These are phyloP conservation scores for Leptura quadrifasciata DNA, from an alignment of 2,888 invertebrate species.

Conservation along the genomic window DNA sequence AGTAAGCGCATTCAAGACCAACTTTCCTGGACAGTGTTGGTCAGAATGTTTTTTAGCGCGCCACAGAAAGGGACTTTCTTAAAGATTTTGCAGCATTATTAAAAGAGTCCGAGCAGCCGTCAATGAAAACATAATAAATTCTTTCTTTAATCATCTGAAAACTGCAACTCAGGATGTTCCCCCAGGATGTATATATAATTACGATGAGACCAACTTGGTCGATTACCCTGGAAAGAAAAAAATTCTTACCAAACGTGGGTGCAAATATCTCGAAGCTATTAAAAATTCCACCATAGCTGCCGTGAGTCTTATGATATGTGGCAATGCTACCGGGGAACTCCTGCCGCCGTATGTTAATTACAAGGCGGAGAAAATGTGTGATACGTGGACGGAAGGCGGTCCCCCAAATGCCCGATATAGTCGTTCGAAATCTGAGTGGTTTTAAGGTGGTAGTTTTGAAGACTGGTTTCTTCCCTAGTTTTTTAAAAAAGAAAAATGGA, in stretches of 20 bases:
- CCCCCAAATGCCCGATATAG: slow-evolving; percentile 57
- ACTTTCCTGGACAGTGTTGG: slow-evolving; percentile 41
- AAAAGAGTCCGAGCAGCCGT: slow-evolving; percentile 33
- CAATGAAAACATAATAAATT: slow-evolving; percentile 29
- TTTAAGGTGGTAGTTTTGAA: slow-evolving; percentile 56
- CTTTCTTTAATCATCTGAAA: slow-evolving; percentile 33
- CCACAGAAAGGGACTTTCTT: slow-evolving; percentile 27
- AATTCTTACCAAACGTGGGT: slow-evolving; percentile 47
- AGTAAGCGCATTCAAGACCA: slow-evolving; percentile 35
- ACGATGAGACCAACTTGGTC: slow-evolving; percentile 61
- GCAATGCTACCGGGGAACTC: slow-evolving; percentile 59
- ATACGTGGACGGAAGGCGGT: slow-evolving; percentile 60
- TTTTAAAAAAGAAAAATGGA: slow-evolving; percentile 45
- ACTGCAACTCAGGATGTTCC: slow-evolving; percentile 14
- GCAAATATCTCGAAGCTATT: slow-evolving; percentile 61
- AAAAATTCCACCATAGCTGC: slow-evolving; percentile 60
- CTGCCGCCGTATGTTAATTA: slow-evolving; percentile 59
- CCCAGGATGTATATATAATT: slow-evolving; percentile 35
- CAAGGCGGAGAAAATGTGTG: slow-evolving; percentile 63
- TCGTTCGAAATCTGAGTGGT: slow-evolving; percentile 49
- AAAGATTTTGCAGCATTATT: slow-evolving; percentile 41
- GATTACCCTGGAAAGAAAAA: slow-evolving; percentile 62
- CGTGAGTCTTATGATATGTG: slow-evolving; percentile 61
- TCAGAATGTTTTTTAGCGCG: slow-evolving; percentile 33
- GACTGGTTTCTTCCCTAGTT: slow-evolving; percentile 59